Percentiles rank a stretch among this genome's conserved stretches.
phyloP scores from a whole-genome alignment of 2,888 invertebrate species.

The Parasteatoda lunata region DNA sequence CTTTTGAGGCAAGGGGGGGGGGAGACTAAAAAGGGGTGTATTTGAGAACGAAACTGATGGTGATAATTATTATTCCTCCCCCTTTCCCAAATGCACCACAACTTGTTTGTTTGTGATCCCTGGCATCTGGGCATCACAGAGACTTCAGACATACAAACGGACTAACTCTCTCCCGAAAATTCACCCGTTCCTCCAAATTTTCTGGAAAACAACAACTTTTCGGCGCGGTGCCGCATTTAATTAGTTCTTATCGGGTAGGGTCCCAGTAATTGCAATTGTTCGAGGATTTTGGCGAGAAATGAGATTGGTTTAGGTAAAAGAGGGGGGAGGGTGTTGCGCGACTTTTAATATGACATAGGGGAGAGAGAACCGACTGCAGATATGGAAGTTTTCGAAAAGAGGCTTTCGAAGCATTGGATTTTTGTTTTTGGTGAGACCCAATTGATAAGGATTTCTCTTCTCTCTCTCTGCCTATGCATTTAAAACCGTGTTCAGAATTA shows the following conservation, averaged over 20 bases:
- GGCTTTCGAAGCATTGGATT: neutral
- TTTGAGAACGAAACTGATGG: slow-evolving; percentile 59
- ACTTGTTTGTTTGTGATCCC: slow-evolving; percentile 52
- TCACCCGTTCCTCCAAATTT: slow-evolving; percentile 23
- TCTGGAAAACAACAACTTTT: slow-evolving; percentile 35
- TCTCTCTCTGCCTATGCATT: slow-evolving; percentile 3
- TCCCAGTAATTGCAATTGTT: slow-evolving; percentile 66
- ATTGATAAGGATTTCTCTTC: slow-evolving; percentile 16
- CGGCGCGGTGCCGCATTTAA: slow-evolving; percentile 54
- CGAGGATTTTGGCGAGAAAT: slow-evolving; percentile 6
- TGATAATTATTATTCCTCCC: slow-evolving; percentile 66
- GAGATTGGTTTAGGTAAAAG: neutral
- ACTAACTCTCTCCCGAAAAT: slow-evolving; percentile 39
- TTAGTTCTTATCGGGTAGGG: slow-evolving; percentile 64
- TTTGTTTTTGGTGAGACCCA: neutral
- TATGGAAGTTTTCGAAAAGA: slow-evolving; percentile 10
- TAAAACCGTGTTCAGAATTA: slow-evolving; percentile 37
- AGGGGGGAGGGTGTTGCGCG: slow-evolving; percentile 4
- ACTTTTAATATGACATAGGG: slow-evolving; percentile 51
- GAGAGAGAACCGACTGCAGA: neutral
- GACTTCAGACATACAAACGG: slow-evolving; percentile 41
- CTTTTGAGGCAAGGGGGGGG: neutral
- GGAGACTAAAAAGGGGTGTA: neutral
- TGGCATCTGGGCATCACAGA: slow-evolving; percentile 35
- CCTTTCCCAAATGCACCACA: slow-evolving; percentile 32